A percentile compares a stretch with the other conserved stretches of the same genome.
Evolutionary conservation across 1,140 invertebrate genomes (phyloP).

Genomic region (Kradibia gibbosae): DNA sequence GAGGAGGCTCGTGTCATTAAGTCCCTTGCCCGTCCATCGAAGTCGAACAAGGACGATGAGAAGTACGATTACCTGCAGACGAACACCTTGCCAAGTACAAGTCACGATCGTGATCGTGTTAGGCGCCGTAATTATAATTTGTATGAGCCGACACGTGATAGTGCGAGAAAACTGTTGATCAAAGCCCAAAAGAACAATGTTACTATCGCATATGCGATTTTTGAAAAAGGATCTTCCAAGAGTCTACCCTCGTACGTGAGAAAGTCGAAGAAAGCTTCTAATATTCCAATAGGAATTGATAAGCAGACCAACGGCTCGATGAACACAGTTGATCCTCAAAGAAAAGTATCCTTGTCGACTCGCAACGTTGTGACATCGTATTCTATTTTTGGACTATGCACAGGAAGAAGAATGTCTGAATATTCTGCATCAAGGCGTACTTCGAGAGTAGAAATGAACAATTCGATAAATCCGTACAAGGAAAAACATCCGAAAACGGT

Average conservation of each 20-base stretch:
- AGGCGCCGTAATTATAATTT: slow-evolving; percentile 3
- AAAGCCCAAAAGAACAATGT: background rate
- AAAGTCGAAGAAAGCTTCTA: slow-evolving; percentile 58
- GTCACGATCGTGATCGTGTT: slow-evolving; percentile 1
- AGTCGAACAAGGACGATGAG: background rate
- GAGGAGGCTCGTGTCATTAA: slow-evolving; percentile 54
- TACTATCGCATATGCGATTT: background rate
- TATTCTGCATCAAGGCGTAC: slow-evolving; percentile 36
- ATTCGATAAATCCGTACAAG: slow-evolving; percentile 18
- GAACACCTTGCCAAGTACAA: slow-evolving; percentile 51
- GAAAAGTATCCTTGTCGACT: slow-evolving; percentile 52
- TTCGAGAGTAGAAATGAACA: slow-evolving; percentile 53
- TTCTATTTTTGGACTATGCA: slow-evolving; percentile 70
- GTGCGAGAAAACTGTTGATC: background rate
- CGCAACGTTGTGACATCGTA: slow-evolving; percentile 56
- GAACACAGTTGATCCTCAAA: slow-evolving; percentile 50
- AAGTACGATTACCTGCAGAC: background rate
- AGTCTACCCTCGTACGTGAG: slow-evolving; percentile 63
- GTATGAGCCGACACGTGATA: slow-evolving; percentile 4
- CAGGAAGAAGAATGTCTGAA: slow-evolving; percentile 59
- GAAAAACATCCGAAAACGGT: slow-evolving; percentile 39
- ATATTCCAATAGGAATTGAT: slow-evolving; percentile 59
- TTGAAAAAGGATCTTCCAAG: slow-evolving; percentile 50
- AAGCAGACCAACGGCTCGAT: slow-evolving; percentile 52
- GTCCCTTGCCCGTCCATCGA: slow-evolving; percentile 50